Conservation (phyloP, 2,113 vertebrate species). For the Coregonus clupeaformis region DNA sequence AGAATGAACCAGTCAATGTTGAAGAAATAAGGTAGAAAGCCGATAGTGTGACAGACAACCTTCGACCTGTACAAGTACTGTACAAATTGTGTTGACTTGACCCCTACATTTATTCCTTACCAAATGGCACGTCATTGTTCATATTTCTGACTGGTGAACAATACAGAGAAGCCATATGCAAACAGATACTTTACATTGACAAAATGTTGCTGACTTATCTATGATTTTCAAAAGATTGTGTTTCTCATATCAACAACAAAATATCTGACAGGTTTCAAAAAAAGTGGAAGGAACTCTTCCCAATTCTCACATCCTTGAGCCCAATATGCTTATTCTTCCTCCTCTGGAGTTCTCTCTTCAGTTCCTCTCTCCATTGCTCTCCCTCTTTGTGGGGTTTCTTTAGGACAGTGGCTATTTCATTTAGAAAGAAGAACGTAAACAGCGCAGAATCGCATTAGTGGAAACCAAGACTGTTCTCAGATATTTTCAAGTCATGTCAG, state of each 20-base stretch:
- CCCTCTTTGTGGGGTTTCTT: neutral
- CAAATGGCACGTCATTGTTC: neutral
- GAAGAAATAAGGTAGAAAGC: slow-evolving; percentile 20
- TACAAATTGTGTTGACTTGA: neutral
- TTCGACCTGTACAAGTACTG: neutral
- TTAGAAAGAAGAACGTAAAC: neutral
- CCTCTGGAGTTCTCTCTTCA: neutral
- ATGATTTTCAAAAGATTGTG: no score
- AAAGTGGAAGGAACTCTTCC: neutral
- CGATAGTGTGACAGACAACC: neutral
- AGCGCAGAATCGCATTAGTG: no score
- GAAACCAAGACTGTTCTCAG: no score
- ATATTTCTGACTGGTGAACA: neutral
- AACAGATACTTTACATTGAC: neutral
- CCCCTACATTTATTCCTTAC: neutral
- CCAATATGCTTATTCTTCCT: neutral
- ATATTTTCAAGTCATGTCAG: no score
- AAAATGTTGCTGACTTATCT: no score
- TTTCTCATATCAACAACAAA: neutral
- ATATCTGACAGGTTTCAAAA: neutral
- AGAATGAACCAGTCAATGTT: slow-evolving; percentile 5
- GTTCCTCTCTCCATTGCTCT: neutral
- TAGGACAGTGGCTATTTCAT: neutral
- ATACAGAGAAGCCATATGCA: neutral
- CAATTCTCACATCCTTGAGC: neutral